Base-by-base conservation (phyloP, 2,797 vertebrate species). In the Melanotaenia boesemani region DNA sequence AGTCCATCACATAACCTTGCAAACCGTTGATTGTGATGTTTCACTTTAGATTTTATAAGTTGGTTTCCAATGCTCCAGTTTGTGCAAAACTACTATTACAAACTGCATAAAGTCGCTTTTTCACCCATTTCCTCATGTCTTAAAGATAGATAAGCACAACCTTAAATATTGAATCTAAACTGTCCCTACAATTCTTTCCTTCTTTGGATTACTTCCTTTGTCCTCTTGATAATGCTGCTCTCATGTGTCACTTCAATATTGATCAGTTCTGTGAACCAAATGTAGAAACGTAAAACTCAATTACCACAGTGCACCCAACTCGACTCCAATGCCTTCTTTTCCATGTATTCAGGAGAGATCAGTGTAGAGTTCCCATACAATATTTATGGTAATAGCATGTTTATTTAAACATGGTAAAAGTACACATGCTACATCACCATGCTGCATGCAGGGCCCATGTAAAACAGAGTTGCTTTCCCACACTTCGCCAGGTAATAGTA, bases 231-330 rank as follows among this genome's bases (percentile, higher is more conserved):
- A 44, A 55, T 8, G 57, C 44, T 26, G 54, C 62, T 67, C 46
- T 88, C 69, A 5, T 69, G n/a, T 83, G 71, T 83, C 83, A 75
- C 77, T 86, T 77, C 16, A 88, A 84, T 85, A 91, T 91, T 89
- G 30, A 90, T 85, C 20, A 5, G 15, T 34, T 79, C 15, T 70
- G 67, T 54, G 22, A 68, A 26, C 41, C 62, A 34, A 28, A 5
- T 16, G 26, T 64, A 69, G 79, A 80, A 85, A 83, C 67, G 22
- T 28, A 67, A 87, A 24, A 73, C 80, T 64, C 63, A 50, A 79
- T 76, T 46, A 80, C 79, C 22, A 32, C 63, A 41, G 54, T 3
- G 41, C 65, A 70, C 68, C 65, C 34, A 16, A 16, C 37, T 44
- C 24, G 32, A 41, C 44, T 64, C 55, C 50, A 58, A 46, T 46